A percentile compares a stretch with the other conserved stretches of the same genome.
These are phyloP conservation scores for Desoria tigrina DNA, from an alignment of 2,888 invertebrate genomes.

Conservation along the genomic window DNA sequence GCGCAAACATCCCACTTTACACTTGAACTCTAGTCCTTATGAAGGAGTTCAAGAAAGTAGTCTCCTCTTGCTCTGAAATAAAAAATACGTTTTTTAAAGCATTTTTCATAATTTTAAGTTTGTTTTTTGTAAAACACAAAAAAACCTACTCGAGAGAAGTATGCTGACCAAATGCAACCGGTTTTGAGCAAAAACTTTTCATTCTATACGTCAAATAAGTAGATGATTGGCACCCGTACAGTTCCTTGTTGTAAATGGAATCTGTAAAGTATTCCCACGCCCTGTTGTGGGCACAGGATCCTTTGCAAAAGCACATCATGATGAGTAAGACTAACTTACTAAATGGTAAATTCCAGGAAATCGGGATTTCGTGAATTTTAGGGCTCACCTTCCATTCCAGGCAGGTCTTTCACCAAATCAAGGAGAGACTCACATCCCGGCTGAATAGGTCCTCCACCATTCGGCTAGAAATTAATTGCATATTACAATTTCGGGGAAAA, in stretches of 20 bases:
- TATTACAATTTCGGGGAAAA: conserved; percentile 5
- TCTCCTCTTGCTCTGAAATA: conserved; percentile 43
- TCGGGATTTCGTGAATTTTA: not conserved
- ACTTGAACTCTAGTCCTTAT: conserved; percentile 35
- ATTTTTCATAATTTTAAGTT: too few species aligned
- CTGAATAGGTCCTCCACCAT: conserved; percentile 39
- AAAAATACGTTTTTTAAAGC: too few species aligned
- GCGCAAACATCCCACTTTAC: too few species aligned
- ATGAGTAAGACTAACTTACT: not conserved
- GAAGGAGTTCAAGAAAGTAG: conserved; percentile 42
- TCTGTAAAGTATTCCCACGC: conserved; percentile 48
- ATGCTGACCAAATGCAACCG: conserved; percentile 43
- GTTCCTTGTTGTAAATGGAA: conserved; percentile 43
- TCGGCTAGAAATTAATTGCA: conserved; percentile 26
- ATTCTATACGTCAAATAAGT: conserved; percentile 45
- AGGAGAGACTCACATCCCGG: conserved; percentile 34
- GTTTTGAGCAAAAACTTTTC: conserved; percentile 41
- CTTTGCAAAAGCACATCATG: conserved; percentile 15
- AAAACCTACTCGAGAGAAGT: conserved; percentile 15
- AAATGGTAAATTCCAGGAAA: not conserved
- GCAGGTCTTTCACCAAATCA: conserved; percentile 36
- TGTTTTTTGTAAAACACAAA: too few species aligned
- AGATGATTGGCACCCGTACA: conserved; percentile 41
- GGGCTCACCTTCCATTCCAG: conserved; percentile 33
- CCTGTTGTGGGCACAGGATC: conserved; percentile 39